Evolutionary conservation across 2,888 invertebrate species (phyloP), one percentile per base, ranked within the genome.

Genomic region (Hemaris fuciformis): DNA sequence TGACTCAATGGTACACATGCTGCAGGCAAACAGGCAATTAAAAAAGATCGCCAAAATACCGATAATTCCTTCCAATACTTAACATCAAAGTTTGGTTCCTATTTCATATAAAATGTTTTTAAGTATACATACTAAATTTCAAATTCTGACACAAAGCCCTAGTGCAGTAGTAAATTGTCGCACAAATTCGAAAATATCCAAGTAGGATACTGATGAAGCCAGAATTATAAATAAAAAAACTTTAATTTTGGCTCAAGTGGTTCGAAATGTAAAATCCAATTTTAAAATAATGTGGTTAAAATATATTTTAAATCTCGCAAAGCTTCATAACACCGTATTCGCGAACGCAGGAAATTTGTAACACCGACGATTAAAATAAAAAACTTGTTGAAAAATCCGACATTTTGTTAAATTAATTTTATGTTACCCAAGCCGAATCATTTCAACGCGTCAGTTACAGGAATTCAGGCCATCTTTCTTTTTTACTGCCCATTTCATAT

Each of bases 321-420:
- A 10, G 8, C n/a, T 27, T 31, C 10, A 18, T 31, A 27, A 53
- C 18, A 31, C 46, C 25, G 53, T 27, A 53, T 53, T 53, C 13
- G n/a, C n/a, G 1, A 48, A 53, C 53, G 27, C 31, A 18, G 18
- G 23, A 13, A 31, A 13, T n/a, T 10, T 22, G 13, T 22, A 46
- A 46, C 46, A 31, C 53, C n/a, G 18, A 10, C 31, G 31, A 20
- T 31, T 15, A 41, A 57, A 41, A 34, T 57, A 38, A 57, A 38
- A 38, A 38, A 23, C 57, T 41, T 18, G 22, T 7, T 57, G 38
- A 38, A 41, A 38, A 23, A 57, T 57, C 57, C 57, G 38, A 57
- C 57, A 38, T 57, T 57, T 57, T 56, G 34, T 56, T 57, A 41
- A 57, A 57, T 57, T 22, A 57, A 57, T 38, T 38, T 34, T 22